Conservation (phyloP, 1,140 invertebrate species). For the Drosophila nikananu region DNA sequence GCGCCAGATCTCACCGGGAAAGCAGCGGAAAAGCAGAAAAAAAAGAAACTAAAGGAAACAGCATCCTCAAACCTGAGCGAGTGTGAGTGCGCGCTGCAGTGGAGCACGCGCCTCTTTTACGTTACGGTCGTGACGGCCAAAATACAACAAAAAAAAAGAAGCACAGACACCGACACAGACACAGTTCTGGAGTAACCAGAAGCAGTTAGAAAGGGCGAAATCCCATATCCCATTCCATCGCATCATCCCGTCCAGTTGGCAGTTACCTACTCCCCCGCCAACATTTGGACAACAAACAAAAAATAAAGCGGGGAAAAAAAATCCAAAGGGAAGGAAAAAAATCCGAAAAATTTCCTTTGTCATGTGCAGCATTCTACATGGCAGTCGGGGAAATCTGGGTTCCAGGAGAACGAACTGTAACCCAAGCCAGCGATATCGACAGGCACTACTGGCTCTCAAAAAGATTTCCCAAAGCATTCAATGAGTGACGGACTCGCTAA, state of each 20-base stretch:
- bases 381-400: conserved; percentile 3
- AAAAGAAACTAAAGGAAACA: conserved; percentile 15
- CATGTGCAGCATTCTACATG: conserved; percentile 30
- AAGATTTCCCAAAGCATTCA: conserved; percentile 44
- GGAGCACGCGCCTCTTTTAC: conserved; percentile 72
- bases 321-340: conserved; percentile 14
- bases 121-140: conserved; percentile 71
- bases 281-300: conserved; percentile 43
- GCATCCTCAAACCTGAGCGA: conserved; percentile 24
- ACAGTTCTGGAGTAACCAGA: conserved; percentile 32
- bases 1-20: conserved; percentile 19
- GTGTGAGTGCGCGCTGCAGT: conserved; percentile 55
- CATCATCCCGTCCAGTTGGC: conserved; percentile 12
- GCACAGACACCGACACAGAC: conserved; percentile 16
- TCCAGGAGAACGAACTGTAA: conserved; percentile 19
- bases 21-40: conserved; percentile 16
- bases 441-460: conserved; percentile 36
- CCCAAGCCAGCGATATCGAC: conserved; percentile 26
- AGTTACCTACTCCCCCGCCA: conserved; percentile 22
- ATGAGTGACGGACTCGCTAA: conserved; percentile 30
- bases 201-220: conserved; percentile 30
- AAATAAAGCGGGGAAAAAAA: conserved; percentile 7
- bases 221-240: conserved; percentile 12
- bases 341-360: conserved; percentile 60
- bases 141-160: background rate